Conservation (phyloP, 2,113 vertebrate genomes). For the Onychostruthus taczanowskii region DNA sequence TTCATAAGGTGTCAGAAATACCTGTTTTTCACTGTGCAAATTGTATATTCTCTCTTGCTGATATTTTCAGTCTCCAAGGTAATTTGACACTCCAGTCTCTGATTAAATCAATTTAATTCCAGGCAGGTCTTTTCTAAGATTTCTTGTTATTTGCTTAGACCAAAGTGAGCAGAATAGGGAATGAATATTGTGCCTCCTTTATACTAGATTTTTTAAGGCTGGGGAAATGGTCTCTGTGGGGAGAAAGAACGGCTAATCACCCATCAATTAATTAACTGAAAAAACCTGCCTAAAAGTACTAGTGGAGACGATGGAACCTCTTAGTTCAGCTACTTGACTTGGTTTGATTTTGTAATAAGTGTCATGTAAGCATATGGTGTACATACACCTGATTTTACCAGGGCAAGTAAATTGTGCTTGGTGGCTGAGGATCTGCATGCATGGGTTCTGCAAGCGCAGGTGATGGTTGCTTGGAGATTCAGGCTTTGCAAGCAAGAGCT, state of each 20-base stretch:
- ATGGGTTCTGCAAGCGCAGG: not conserved
- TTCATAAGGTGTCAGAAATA: not conserved
- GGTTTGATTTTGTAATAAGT: not conserved
- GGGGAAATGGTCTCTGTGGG: not conserved
- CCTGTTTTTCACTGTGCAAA: not conserved
- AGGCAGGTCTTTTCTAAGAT: not conserved
- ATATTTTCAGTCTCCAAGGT: not conserved
- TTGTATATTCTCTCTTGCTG: not conserved
- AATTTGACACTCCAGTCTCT: not conserved
- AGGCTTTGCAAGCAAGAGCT: not conserved
- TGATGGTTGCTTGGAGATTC: not conserved
- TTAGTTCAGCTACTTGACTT: not conserved
- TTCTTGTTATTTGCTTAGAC: not conserved
- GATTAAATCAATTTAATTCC: not conserved
- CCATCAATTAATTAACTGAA: not conserved
- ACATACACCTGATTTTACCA: not conserved
- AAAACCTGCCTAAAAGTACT: not conserved
- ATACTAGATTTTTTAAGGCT: not conserved
- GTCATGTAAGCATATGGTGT: not conserved
- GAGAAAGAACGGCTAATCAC: not conserved
- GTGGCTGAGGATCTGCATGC: not conserved
- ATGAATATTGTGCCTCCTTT: not conserved
- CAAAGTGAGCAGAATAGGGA: not conserved
- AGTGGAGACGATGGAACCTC: not conserved
- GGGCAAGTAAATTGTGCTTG: not conserved